These are phyloP conservation scores for Stenodera caucasica DNA, from an alignment of 2,888 invertebrate genomes.

Conservation along the genomic window DNA sequence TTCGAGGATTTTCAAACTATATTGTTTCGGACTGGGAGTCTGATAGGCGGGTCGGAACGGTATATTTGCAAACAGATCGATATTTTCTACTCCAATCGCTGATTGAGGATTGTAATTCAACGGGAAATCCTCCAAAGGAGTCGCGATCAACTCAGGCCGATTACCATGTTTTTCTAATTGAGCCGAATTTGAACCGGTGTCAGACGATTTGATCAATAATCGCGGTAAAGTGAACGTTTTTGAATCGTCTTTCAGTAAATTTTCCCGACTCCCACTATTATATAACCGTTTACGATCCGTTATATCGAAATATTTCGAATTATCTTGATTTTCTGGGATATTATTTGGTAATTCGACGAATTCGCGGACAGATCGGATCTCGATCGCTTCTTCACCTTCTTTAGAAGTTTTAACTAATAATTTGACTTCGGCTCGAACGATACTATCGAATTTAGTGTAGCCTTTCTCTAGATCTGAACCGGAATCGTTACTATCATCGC, in stretches of 20 bases:
- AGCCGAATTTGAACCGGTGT: slow-evolving; percentile 26
- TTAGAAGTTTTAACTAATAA: slow-evolving; percentile 58
- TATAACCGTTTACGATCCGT: slow-evolving; percentile 33
- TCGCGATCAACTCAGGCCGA: slow-evolving; percentile 46
- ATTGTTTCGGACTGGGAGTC: slow-evolving; percentile 27
- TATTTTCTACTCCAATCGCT: slow-evolving; percentile 11
- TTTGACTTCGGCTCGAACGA: slow-evolving; percentile 58
- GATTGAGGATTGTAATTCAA: slow-evolving; percentile 41
- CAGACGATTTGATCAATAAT: slow-evolving; percentile 47
- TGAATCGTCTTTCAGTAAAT: slow-evolving; percentile 15
- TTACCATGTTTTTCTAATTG: slow-evolving; percentile 39
- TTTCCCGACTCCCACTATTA: slow-evolving; percentile 14
- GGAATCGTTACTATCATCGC: slow-evolving; percentile 42
- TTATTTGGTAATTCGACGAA: slow-evolving; percentile 42
- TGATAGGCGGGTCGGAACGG: slow-evolving; percentile 52
- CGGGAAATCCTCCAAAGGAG: slow-evolving; percentile 47
- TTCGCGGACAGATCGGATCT: slow-evolving; percentile 56
- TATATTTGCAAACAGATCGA: slow-evolving; percentile 50
- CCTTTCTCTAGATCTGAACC: not conserved
- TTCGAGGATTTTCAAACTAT: slow-evolving; percentile 21
- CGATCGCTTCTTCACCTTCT: slow-evolving; percentile 57
- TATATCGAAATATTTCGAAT: slow-evolving; percentile 37
- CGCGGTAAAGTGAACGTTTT: slow-evolving; percentile 48
- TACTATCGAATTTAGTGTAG: slow-evolving; percentile 38
- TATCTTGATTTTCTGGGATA: slow-evolving; percentile 17